Percentiles rank a stretch among this genome's conserved stretches.
phyloP scores from a whole-genome alignment of 2,888 invertebrate genomes.

The Rapana venosa region DNA sequence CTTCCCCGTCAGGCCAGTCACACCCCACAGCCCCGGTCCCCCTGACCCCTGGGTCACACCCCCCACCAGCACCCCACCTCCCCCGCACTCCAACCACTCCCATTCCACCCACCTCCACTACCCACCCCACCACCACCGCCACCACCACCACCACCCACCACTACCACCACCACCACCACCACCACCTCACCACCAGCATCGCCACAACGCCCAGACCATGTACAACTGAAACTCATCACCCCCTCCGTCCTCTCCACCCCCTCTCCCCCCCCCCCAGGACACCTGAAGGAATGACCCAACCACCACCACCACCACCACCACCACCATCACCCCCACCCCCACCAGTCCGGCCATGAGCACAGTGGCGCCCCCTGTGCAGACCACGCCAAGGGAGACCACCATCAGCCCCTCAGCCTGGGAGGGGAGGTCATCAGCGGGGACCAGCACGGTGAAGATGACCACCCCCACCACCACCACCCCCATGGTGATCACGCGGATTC shows the following conservation, averaged over 20 bases:
- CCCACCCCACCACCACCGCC: not conserved
- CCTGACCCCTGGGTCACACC: not conserved
- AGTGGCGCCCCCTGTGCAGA: not conserved
- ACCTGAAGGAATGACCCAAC: not conserved
- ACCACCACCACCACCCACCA: not conserved
- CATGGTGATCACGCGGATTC: slow-evolving; percentile 1
- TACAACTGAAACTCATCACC: no score
- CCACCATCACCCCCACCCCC: not conserved
- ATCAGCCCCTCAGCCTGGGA: not conserved
- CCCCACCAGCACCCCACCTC: not conserved
- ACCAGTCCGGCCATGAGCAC: no score
- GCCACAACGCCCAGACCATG: not conserved
- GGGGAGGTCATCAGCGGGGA: not conserved
- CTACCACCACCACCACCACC: not conserved
- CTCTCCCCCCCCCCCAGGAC: no score
- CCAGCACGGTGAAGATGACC: not conserved
- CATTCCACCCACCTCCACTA: not conserved
- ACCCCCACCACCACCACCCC: slow-evolving; percentile 10
- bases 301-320: not conserved
- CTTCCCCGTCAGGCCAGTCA: not conserved
- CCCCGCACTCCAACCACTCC: not conserved
- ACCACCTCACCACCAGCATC: not conserved
- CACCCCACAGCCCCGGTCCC: not conserved
- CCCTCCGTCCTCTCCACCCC: no score
- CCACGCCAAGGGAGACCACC: not conserved